phyloP scores from a whole-genome alignment of 1,140 invertebrate genomes.

The Hypothenemus hampei region DNA sequence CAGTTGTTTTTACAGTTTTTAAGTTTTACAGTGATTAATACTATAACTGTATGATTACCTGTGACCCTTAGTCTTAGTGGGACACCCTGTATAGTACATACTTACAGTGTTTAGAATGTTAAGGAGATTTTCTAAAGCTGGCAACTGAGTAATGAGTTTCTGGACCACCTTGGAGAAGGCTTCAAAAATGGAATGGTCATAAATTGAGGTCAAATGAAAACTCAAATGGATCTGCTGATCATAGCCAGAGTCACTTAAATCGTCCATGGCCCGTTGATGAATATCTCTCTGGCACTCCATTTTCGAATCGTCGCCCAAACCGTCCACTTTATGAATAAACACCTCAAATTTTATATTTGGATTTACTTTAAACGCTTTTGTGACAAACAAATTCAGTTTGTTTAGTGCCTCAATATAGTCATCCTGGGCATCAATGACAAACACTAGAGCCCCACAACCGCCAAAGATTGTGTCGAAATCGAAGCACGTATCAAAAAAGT shows the following conservation, averaged over 20 bases:
- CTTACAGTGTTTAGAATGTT: constrained; percentile 98
- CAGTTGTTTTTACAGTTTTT: too few species aligned
- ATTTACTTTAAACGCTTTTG: constrained; percentile 94
- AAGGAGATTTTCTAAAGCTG: constrained; percentile 95
- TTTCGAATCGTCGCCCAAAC: constrained; percentile 96
- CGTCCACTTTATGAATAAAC: constrained; percentile 98
- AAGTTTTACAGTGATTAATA: too few species aligned
- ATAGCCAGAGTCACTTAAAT: constrained; percentile 79
- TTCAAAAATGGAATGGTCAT: constrained; percentile 99
- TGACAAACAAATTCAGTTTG: constrained; percentile 87
- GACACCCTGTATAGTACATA: too few species aligned
- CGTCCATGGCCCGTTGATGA: constrained; percentile 93
- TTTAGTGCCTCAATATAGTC: constrained; percentile 94
- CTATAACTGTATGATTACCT: too few species aligned
- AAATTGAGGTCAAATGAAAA: constrained; percentile 98
- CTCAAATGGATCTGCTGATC: constrained; percentile 85
- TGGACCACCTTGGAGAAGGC: constrained; percentile 99
- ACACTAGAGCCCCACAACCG: constrained; percentile 92
- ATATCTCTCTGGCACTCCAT: constrained; percentile 98
- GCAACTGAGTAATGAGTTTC: constrained; percentile 95
- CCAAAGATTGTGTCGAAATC: constrained; percentile 94
- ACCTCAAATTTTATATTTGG: constrained; percentile 97
- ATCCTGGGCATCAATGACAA: constrained; percentile 98
- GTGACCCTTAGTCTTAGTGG: too few species aligned
- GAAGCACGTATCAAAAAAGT: constrained; percentile 94